phyloP scores from a whole-genome alignment of 2,113 vertebrate species.

The Hipposideros armiger region DNA sequence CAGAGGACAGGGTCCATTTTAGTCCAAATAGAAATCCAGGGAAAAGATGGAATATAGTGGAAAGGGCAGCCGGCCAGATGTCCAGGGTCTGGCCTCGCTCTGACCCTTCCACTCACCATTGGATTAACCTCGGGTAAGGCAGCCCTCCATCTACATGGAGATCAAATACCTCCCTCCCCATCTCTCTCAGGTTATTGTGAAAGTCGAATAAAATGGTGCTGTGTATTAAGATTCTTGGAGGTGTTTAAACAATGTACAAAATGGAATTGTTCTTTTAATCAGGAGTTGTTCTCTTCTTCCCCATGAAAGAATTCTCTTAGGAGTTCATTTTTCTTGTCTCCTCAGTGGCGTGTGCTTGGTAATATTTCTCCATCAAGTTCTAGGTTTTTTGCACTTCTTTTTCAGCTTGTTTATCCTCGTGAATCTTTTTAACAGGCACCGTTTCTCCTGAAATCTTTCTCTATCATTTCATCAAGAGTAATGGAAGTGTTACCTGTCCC shows the following conservation, averaged over 20 bases:
- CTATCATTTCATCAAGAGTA: slow-evolving; percentile 19
- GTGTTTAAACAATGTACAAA: not conserved
- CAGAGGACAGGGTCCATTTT: not conserved
- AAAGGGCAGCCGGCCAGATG: not conserved
- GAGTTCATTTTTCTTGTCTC: slow-evolving; percentile 21
- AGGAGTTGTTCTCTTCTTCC: not conserved
- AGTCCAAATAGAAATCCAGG: not conserved
- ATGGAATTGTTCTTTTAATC: not conserved
- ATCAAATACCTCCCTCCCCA: not conserved
- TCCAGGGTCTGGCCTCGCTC: too few relatives aligned
- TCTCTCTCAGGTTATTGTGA: not conserved
- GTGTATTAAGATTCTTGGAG: not conserved
- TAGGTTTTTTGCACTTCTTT: not conserved
- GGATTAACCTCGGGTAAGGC: not conserved
- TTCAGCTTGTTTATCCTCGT: not conserved
- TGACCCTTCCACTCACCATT: too few relatives aligned
- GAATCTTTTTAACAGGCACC: not conserved
- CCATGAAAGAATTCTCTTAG: not conserved
- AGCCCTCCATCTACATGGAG: not conserved
- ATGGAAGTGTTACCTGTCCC: slow-evolving; percentile 79
- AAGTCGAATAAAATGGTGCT: not conserved
- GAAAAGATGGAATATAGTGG: not conserved
- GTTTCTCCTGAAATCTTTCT: not conserved
- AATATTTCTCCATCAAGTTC: slow-evolving; percentile 43
- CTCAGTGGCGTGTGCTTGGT: not conserved